A percentile compares a stretch with the other conserved stretches of the same genome.
phyloP scores from a whole-genome alignment of 1,140 invertebrate genomes.

The Ceratina australensis region DNA sequence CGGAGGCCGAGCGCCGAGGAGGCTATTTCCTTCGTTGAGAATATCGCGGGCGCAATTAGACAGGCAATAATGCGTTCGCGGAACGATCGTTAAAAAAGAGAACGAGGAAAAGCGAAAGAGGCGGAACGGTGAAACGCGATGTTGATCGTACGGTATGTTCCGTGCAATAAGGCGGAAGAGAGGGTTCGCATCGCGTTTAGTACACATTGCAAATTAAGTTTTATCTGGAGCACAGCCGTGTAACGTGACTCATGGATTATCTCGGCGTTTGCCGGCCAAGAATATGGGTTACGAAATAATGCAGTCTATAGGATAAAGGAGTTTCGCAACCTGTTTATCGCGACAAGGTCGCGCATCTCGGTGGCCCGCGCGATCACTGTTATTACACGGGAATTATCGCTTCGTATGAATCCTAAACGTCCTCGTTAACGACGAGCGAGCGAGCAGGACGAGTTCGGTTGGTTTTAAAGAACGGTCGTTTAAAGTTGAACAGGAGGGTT shows the following conservation, averaged over 20 bases:
- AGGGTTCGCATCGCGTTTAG: background rate
- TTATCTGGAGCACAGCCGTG: constrained; percentile 4
- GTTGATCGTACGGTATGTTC: background rate
- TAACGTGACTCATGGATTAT: constrained; percentile 44
- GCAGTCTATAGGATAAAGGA: constrained; percentile 55
- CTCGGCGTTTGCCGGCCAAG: background rate
- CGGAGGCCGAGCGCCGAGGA: background rate
- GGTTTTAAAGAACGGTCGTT: constrained; percentile 13
- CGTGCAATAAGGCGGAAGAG: background rate
- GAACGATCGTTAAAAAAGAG: background rate
- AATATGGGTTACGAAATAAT: constrained; percentile 58
- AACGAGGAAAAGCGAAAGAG: fast-evolving
- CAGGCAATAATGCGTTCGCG: background rate
- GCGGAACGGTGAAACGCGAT: background rate
- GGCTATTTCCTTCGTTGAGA: background rate
- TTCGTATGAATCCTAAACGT: background rate
- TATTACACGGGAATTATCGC: background rate
- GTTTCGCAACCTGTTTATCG: constrained; percentile 49
- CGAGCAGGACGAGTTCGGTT: background rate
- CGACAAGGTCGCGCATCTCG: constrained; percentile 46
- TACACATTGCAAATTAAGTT: constrained; percentile 13
- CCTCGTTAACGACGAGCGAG: background rate
- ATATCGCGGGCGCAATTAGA: constrained; percentile 19
- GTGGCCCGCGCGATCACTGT: background rate
- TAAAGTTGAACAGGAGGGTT: background rate